These are phyloP conservation scores for Grapholita molesta DNA, from an alignment of 1,140 invertebrate genomes.

Conservation along the genomic window DNA sequence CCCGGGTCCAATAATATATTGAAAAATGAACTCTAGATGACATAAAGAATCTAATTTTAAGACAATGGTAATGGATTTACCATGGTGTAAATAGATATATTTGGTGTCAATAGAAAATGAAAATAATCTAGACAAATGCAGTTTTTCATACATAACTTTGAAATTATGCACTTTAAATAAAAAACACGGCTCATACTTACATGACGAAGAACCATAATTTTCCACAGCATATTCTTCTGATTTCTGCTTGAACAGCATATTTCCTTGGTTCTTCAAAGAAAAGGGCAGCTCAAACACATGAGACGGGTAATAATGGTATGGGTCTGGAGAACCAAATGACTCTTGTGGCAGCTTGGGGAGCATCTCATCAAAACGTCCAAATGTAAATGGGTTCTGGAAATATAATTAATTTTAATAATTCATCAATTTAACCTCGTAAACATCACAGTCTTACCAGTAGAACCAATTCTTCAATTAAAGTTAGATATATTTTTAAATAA, in stretches of 20 bases:
- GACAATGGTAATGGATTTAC: too few species aligned
- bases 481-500: too few species aligned
- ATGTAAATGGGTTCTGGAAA: conserved; percentile 71
- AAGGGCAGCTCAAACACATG: conserved; percentile 72
- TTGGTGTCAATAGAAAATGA: too few species aligned
- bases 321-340: conserved; percentile 61
- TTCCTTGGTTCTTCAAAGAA: conserved; percentile 42
- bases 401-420: too few species aligned
- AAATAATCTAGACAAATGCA: too few species aligned
- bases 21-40: too few species aligned
- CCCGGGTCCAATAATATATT: too few species aligned
- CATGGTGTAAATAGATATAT: too few species aligned
- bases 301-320: conserved; percentile 68
- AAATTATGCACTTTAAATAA: conserved; percentile 6
- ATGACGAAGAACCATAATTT: conserved; percentile 62
- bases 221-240: conserved; percentile 62
- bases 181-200: conserved; percentile 43
- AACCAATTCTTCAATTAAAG: too few species aligned
- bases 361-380: conserved; percentile 70
- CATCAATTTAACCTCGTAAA: too few species aligned
- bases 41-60: too few species aligned
- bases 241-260: conserved; percentile 29
- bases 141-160: conserved; percentile 1
- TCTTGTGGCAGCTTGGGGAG: conserved; percentile 55
- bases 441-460: too few species aligned